Evolutionary conservation across 2,888 invertebrate genomes (phyloP), one percentile per base, ranked within the genome.

Genomic region (Pyrocoelia pectoralis): DNA sequence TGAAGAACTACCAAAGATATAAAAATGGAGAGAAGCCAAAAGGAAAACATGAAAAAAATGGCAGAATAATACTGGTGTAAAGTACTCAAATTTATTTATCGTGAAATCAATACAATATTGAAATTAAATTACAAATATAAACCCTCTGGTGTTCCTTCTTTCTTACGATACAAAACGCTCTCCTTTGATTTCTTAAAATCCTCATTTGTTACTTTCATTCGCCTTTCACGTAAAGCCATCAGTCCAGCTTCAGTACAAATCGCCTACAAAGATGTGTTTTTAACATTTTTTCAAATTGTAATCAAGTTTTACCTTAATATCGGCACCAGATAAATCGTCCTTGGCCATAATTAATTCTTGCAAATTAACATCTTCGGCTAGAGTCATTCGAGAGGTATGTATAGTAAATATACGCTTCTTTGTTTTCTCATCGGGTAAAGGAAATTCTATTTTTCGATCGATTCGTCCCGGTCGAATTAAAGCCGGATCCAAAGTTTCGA

Each of bases 161-260:
- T 98, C 86, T 99, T 99, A 65, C 98, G 89, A 80, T 99, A 99
- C 51, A 99, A 85, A 19, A 99, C 98, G 83, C 97, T 99, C 81
- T 99, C 99, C 82, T 99, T 99, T 0, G 98, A 97, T 81, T 99
- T 99, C 81, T 95, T 95, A 81, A 99, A 99, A 83, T 99, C 99
- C 82, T 99, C 98, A 84, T 97, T 98, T 66, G 97, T 99, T 28
- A 99, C 99, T 83, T 98, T 98, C 99, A 99, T 99, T 73, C 99
- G 89, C 56, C 99, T 89, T 81, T 99, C 99, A 68, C 99, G 86
- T 52, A 99, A 83, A 2, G 99, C 99, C 92, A 99, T 94, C 58
- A 99, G 84, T 68, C 99, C 99, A 57, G 98, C 99, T 85, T 99
- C 99, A 6, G 99, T 99, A 82, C 99, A 99, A 81, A 99, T 98